Conservation (phyloP, 2,888 invertebrate species). For the Icerya purchasi region DNA sequence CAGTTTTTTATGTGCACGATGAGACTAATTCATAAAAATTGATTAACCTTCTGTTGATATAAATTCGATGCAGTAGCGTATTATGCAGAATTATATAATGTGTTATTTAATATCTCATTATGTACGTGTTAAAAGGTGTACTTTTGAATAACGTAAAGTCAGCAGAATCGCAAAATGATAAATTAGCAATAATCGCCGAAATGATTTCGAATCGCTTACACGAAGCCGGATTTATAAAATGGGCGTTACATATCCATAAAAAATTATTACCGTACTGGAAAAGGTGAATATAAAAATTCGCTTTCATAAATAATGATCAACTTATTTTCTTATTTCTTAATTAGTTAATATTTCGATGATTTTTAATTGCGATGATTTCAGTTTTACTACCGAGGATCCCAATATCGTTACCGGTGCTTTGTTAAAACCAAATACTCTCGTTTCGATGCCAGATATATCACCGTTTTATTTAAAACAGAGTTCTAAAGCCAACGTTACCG, state of each 20-base stretch:
- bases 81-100: too few species aligned
- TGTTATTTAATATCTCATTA: too few species aligned
- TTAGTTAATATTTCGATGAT: background rate
- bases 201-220: conserved; percentile 46
- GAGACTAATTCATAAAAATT: too few species aligned
- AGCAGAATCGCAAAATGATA: conserved; percentile 20
- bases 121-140: too few species aligned
- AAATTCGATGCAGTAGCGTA: too few species aligned
- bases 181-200: conserved; percentile 38
- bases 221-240: conserved; percentile 45
- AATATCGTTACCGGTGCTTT: conserved; percentile 35
- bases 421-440: conserved; percentile 57
- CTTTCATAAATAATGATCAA: background rate
- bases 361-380: conserved; percentile 5
- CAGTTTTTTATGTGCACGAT: too few species aligned
- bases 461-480: conserved; percentile 86
- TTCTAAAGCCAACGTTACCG: conserved; percentile 71
- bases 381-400: conserved; percentile 13
- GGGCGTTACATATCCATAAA: conserved; percentile 49
- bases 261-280: conserved; percentile 24
- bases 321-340: background rate
- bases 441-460: conserved; percentile 78
- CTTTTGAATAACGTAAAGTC: background rate
- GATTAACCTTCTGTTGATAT: too few species aligned
- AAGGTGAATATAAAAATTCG: too few species aligned